Percentiles rank a stretch among this genome's conserved stretches.
These are phyloP conservation scores for Lycophotia porphyrea DNA, from an alignment of 2,888 invertebrate genomes.

Conservation along the genomic window DNA sequence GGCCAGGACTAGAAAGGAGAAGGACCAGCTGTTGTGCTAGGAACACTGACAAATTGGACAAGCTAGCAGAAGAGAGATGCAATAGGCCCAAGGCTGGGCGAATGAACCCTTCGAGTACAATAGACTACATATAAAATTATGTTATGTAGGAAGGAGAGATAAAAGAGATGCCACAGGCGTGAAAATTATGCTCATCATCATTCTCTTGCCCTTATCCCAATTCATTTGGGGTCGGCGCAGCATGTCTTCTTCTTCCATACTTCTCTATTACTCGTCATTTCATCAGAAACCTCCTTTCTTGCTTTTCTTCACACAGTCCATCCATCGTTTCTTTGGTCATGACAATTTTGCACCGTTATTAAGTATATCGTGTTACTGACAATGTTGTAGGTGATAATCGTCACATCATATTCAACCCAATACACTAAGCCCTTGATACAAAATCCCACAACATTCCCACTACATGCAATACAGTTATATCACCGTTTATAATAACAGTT, in stretches of 20 bases:
- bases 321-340: too few relatives aligned
- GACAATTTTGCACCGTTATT: too few relatives aligned
- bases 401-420: neutral
- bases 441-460: neutral
- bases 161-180: neutral
- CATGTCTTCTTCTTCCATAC: too few relatives aligned
- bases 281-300: too few relatives aligned
- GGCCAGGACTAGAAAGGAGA: neutral
- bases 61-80: neutral
- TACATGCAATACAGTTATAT: slow-evolving; percentile 13
- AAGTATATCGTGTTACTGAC: neutral
- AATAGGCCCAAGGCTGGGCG: neutral
- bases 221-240: too few relatives aligned
- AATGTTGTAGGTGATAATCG: neutral
- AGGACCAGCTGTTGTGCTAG: neutral
- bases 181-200: neutral
- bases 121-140: neutral
- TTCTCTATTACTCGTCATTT: too few relatives aligned
- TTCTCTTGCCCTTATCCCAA: too few relatives aligned
- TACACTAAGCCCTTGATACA: neutral
- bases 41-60: neutral
- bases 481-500: slow-evolving; percentile 42
- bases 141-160: neutral
- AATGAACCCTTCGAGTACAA: neutral
- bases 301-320: too few relatives aligned